phyloP scores from a whole-genome alignment of 2,888 invertebrate genomes.

The Folsomia manolachei region DNA sequence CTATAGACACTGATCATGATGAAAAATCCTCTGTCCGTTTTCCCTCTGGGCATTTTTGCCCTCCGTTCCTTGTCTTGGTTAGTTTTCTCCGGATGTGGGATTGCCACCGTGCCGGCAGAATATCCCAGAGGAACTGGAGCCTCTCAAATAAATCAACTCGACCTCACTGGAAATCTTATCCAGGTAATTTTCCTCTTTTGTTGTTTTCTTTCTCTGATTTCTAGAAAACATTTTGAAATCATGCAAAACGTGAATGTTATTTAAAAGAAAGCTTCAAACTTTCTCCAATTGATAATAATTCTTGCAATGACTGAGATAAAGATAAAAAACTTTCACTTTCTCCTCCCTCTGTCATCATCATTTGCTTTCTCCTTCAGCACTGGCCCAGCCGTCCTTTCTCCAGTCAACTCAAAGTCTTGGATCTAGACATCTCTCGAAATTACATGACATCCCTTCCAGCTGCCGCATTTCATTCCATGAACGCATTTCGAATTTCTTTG shows the following conservation, averaged over 20 bases:
- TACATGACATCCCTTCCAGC: constrained; percentile 67
- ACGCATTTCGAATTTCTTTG: constrained; percentile 68
- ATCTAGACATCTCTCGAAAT: constrained; percentile 78
- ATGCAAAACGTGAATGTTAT: no score
- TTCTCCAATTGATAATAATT: neutral
- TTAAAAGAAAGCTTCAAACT: no score
- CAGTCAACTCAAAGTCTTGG: constrained; percentile 65
- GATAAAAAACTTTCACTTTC: constrained; percentile 3
- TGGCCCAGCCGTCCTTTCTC: constrained; percentile 46
- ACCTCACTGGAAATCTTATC: constrained; percentile 49
- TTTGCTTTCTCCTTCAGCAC: constrained; percentile 27
- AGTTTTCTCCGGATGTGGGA: constrained; percentile 40
- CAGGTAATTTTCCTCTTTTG: no score
- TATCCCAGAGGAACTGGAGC: constrained; percentile 41
- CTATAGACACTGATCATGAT: constrained; percentile 49
- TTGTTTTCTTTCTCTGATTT: no score
- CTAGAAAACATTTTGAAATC: no score
- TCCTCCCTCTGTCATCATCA: neutral
- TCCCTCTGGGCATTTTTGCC: constrained; percentile 45
- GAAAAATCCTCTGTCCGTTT: constrained; percentile 46
- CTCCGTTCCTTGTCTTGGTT: constrained; percentile 48
- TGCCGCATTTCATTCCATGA: constrained; percentile 67
- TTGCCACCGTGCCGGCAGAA: constrained; percentile 41
- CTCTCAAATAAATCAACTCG: constrained; percentile 49
- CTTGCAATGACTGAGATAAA: neutral